Evolutionary conservation across 2,888 invertebrate species (phyloP), one percentile per base, ranked within the genome.

Genomic region (Trichogramma evanescens): DNA sequence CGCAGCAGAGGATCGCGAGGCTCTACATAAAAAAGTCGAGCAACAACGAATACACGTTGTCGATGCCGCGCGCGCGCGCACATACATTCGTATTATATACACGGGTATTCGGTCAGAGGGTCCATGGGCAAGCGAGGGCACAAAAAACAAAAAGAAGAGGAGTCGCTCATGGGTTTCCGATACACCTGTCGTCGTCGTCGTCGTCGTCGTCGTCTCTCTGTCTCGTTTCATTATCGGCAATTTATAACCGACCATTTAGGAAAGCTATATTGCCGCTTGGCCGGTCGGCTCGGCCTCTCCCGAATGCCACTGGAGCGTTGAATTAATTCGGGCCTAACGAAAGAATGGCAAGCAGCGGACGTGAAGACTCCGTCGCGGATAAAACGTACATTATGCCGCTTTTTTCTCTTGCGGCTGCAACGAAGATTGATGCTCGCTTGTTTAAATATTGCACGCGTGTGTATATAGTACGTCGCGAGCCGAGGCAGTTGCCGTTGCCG

Each of bases 231-330:
- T 61, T 58, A 61, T 48, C 61, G 62, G 59, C 64, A 66, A 66
- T 67, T 67, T 65, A 67, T 67, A 65, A 66, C 65, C 64, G 58
- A 63, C 64, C 66, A 67, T 66, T 67, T 65, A 62, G 66, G 64
- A 57, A 55, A 58, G 60, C 53, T 57, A 61, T 13, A 13, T 13
- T 13, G 13, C 13, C 13, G 13, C 13, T 13, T 13, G 13, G 13
- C 13, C 13, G 13, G 13, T 13, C 13, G 13, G 13, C 13, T 13
- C 13, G 13, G 13, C 2, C 13, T 13, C 65, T 63, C 58, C 62
- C 62, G 59, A 54, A 56, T 56, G 61, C 13, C 13, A 13, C 13
- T 13, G 13, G 13, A 13, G 13, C 62, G 56, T 63, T 59, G 67
- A 64, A 67, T 66, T 65, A 67, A 67, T 67, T 67, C 58, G 63